Evolutionary conservation across 2,113 vertebrate species (phyloP).

Genomic region (Puntigrus tetrazona): DNA sequence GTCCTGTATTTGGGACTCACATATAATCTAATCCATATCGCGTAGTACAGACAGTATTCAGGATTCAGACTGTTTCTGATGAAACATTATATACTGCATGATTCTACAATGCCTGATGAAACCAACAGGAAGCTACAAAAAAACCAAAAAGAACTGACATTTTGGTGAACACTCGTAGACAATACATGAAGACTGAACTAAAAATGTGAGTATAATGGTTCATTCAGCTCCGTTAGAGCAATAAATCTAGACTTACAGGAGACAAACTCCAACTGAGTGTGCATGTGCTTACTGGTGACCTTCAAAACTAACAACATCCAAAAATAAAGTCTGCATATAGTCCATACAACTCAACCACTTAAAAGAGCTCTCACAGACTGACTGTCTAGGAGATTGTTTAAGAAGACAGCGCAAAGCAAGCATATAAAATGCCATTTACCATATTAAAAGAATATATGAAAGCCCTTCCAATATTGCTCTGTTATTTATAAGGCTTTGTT

Average conservation of each 20-base stretch:
- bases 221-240: background rate
- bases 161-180: background rate
- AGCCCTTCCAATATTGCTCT: slow-evolving; percentile 10
- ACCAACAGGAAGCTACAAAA: background rate
- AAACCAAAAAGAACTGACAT: background rate
- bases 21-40: background rate
- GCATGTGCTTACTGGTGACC: slow-evolving; percentile 28
- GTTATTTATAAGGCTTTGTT: slow-evolving; percentile 7
- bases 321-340: slow-evolving; percentile 5
- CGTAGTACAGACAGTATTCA: background rate
- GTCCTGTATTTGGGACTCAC: background rate
- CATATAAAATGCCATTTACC: slow-evolving; percentile 48
- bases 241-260: background rate
- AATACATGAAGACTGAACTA: background rate
- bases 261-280: slow-evolving; percentile 13
- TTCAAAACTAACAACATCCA: background rate
- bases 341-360: slow-evolving; percentile 32
- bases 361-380: slow-evolving; percentile 30
- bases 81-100: background rate
- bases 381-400: slow-evolving; percentile 30
- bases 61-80: background rate
- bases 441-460: slow-evolving; percentile 31
- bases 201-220: background rate
- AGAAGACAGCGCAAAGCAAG: slow-evolving; percentile 15
- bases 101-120: background rate